Evolutionary conservation across 2,797 vertebrate species (phyloP).

Genomic region (Tolypeutes matacus): DNA sequence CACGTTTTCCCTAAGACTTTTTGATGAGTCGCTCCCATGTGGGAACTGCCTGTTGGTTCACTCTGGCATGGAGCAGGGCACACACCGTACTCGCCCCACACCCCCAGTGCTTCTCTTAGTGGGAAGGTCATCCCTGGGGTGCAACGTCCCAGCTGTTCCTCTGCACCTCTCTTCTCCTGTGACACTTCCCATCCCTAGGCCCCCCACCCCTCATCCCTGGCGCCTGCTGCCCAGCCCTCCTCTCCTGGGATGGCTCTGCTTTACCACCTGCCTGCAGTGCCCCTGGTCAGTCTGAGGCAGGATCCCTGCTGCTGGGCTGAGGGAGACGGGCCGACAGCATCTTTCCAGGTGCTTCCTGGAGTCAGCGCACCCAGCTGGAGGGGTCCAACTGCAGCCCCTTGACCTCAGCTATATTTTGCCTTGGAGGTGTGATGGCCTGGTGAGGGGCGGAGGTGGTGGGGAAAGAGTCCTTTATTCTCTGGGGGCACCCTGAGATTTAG

Average conservation of each 20-base stretch:
- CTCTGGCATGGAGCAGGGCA: not conserved
- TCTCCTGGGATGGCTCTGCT: not conserved
- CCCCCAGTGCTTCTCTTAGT: not conserved
- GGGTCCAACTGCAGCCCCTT: not conserved
- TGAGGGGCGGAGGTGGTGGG: not conserved
- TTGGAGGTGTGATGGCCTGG: not conserved
- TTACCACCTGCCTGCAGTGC: not conserved
- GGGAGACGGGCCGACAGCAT: too few species aligned
- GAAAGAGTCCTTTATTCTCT: not conserved
- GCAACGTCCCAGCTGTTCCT: rapidly evolving
- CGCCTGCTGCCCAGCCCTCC: not conserved
- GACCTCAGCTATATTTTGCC: not conserved
- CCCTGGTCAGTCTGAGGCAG: not conserved
- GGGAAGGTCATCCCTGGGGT: not conserved
- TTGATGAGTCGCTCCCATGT: not conserved
- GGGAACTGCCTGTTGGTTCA: not conserved
- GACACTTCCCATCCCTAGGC: not conserved
- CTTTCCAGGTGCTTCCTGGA: too few species aligned
- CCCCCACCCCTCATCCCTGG: not conserved
- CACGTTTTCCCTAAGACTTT: not conserved
- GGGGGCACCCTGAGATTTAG: not conserved
- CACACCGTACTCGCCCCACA: rapidly evolving
- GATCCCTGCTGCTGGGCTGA: not conserved
- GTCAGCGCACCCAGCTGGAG: too few species aligned
- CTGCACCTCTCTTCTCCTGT: not conserved